These are phyloP conservation scores for Cariama cristata DNA, from an alignment of 2,113 vertebrate genomes.

Conservation along the genomic window DNA sequence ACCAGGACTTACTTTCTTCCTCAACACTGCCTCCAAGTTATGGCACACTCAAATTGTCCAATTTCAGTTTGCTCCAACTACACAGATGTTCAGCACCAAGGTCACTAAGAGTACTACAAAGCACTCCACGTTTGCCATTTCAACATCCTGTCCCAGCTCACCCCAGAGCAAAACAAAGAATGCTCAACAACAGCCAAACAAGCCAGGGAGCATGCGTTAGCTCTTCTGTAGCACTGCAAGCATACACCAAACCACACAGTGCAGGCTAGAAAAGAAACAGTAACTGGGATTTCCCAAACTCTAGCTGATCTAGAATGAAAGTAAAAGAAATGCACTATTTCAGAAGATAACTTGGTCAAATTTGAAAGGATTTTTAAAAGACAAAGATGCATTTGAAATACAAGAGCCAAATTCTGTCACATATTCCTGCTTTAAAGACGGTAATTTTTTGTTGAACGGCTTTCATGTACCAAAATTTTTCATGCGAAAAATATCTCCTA, in stretches of 20 bases:
- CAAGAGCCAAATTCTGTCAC: background rate
- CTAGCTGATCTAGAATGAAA: background rate
- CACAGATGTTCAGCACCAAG: accelerated
- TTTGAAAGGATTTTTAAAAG: background rate
- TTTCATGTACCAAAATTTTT: background rate
- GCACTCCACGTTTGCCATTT: background rate
- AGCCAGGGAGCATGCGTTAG: background rate
- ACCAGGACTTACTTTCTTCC: background rate
- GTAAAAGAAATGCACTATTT: background rate
- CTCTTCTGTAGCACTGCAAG: background rate
- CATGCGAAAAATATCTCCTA: background rate
- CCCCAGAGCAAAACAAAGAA: background rate
- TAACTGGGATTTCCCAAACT: background rate
- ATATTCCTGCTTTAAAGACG: background rate
- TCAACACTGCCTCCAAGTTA: background rate
- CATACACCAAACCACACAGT: background rate
- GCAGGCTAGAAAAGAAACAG: background rate
- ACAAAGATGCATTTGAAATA: background rate
- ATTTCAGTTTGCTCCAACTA: background rate
- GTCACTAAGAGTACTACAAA: background rate
- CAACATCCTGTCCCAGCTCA: background rate
- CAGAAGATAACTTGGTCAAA: background rate
- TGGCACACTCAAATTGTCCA: background rate
- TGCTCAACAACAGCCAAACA: accelerated
- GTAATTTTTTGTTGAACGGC: background rate